phyloP scores from a whole-genome alignment of 1,140 invertebrate species.

The Pseudobourletiella spinata region DNA sequence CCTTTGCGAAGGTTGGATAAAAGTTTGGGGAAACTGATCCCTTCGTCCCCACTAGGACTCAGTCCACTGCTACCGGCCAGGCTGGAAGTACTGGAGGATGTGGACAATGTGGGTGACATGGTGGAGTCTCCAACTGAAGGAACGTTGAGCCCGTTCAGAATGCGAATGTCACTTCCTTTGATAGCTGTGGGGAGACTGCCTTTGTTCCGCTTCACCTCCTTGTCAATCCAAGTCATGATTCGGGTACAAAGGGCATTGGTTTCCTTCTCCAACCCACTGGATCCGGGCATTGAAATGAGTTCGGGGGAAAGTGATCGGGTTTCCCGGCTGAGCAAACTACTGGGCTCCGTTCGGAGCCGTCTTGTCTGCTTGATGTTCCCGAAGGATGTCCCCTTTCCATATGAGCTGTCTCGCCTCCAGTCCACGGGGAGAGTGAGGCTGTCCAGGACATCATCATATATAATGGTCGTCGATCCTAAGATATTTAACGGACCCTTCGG shows the following conservation, averaged over 20 bases:
- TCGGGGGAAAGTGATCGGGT: slow-evolving; percentile 10
- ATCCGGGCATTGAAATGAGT: neutral
- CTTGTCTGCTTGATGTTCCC: no score
- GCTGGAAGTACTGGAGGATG: neutral
- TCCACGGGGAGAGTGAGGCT: neutral
- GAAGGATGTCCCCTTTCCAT: neutral
- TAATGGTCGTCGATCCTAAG: neutral
- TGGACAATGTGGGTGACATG: neutral
- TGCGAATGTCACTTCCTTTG: slow-evolving; percentile 3
- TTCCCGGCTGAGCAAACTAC: neutral
- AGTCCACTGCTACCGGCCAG: neutral
- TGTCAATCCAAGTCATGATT: slow-evolving; percentile 32
- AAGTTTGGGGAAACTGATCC: slow-evolving; percentile 5
- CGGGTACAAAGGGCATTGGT: slow-evolving; percentile 24
- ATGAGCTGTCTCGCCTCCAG: slow-evolving; percentile 1
- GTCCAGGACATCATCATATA: neutral
- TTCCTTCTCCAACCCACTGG: slow-evolving; percentile 6
- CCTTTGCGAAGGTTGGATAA: slow-evolving; percentile 11
- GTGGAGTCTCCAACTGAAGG: slow-evolving; percentile 3
- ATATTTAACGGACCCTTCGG: neutral
- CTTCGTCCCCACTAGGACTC: neutral
- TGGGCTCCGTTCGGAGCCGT: neutral
- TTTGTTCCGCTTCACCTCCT: slow-evolving; percentile 24
- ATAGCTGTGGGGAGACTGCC: slow-evolving; percentile 4
- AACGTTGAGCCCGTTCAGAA: slow-evolving; percentile 9